Conservation (phyloP, 1,140 invertebrate genomes). For the Coptotermes formosanus region DNA sequence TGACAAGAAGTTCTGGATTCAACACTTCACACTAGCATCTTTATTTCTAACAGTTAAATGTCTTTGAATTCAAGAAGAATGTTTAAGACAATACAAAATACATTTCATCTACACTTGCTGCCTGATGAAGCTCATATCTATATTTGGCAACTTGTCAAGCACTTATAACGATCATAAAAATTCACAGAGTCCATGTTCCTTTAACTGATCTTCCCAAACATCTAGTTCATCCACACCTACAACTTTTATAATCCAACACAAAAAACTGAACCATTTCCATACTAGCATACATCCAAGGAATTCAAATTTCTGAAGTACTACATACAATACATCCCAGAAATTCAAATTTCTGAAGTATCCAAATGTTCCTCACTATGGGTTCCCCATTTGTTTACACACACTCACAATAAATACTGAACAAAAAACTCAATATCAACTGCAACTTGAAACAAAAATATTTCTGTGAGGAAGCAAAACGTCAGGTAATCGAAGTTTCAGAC, state of each 20-base stretch:
- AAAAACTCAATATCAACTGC: not conserved
- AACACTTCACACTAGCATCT: not conserved
- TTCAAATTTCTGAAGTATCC: not conserved
- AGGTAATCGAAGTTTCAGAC: not conserved
- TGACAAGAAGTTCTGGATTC: not conserved
- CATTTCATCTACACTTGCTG: not conserved
- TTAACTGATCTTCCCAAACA: not conserved
- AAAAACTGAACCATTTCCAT: not conserved
- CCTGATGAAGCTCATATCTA: not conserved
- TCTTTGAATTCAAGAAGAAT: not conserved
- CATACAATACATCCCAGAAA: not conserved
- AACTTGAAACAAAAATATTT: not conserved
- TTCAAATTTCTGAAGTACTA: not conserved
- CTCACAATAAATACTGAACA: not conserved
- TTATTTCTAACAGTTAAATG: not conserved
- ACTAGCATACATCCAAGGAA: not conserved
- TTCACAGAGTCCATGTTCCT: not conserved
- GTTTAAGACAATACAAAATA: not conserved
- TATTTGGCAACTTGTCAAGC: not conserved
- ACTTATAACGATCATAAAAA: not conserved
- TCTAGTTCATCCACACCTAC: not conserved
- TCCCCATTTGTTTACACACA: not conserved
- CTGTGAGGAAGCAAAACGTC: not conserved
- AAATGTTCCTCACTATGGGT: not conserved
- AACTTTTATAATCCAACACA: not conserved